These are phyloP conservation scores for Megaceryle alcyon DNA, from an alignment of 2,797 vertebrate genomes.

Conservation along the genomic window DNA sequence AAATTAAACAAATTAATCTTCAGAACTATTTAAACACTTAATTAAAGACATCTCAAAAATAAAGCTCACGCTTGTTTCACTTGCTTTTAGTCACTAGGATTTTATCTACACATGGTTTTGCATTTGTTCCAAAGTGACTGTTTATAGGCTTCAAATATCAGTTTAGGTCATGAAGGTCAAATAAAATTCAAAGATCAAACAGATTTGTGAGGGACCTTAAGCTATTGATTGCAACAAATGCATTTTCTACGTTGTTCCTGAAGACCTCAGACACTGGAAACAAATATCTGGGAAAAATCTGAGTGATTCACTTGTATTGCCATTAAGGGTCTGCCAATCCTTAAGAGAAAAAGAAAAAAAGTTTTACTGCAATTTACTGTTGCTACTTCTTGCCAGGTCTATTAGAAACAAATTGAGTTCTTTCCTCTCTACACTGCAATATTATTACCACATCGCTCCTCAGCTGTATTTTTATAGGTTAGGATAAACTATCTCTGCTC, in stretches of 20 bases:
- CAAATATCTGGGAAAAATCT: not conserved
- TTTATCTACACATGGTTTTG: not conserved
- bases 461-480: not conserved
- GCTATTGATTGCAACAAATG: not conserved
- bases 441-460: not conserved
- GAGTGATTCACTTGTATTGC: not conserved
- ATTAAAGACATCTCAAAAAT: not conserved
- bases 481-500: not conserved
- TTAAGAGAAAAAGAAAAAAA: not conserved
- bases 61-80: not conserved
- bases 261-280: not conserved
- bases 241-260: not conserved
- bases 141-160: fast-evolving
- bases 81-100: not conserved
- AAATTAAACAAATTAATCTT: not conserved
- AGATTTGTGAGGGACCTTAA: not conserved
- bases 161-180: not conserved
- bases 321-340: not conserved
- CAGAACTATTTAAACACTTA: not conserved
- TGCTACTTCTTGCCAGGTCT: not conserved
- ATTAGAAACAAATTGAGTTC: not conserved
- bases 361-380: not conserved
- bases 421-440: not conserved
- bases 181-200: not conserved
- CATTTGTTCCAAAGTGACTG: not conserved